phyloP scores from a whole-genome alignment of 2,888 invertebrate genomes.

The Cryptocheilus praepositus region DNA sequence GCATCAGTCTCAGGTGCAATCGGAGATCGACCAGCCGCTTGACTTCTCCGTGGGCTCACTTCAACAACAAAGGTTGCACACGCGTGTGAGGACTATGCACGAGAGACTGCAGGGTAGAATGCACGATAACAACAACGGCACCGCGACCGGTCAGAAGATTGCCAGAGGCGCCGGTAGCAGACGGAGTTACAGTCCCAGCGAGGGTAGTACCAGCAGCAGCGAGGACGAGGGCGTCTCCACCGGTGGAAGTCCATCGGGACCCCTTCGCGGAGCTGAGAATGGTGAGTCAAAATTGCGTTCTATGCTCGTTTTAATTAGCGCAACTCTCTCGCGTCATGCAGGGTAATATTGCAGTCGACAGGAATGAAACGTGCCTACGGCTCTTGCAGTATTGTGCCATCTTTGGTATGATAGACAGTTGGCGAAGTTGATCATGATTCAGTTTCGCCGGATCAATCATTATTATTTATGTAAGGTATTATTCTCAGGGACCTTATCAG shows the following conservation, averaged over 20 bases:
- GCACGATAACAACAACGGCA: conserved; percentile 70
- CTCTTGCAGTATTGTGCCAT: too few relatives aligned
- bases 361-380: too few relatives aligned
- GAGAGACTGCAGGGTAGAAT: conserved; percentile 62
- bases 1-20: conserved; percentile 61
- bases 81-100: conserved; percentile 61
- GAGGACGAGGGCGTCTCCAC: conserved; percentile 73
- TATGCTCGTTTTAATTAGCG: not conserved
- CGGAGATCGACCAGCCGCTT: conserved; percentile 80
- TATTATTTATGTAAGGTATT: too few relatives aligned
- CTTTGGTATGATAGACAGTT: too few relatives aligned
- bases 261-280: conserved; percentile 68
- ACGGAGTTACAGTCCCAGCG: conserved; percentile 72
- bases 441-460: too few relatives aligned
- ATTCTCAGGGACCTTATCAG: too few relatives aligned
- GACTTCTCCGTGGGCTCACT: conserved; percentile 84
- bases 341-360: too few relatives aligned
- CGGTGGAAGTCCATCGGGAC: conserved; percentile 70
- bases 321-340: too few relatives aligned
- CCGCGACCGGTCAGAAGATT: conserved; percentile 57
- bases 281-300: conserved; percentile 59
- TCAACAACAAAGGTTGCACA: conserved; percentile 68
- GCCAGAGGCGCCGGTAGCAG: conserved; percentile 57
- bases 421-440: too few relatives aligned
- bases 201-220: conserved; percentile 68